Evolutionary conservation across 35 echinoderm and acorn worm species (phyloP).

Genomic region (Stichopus chloronotus): DNA sequence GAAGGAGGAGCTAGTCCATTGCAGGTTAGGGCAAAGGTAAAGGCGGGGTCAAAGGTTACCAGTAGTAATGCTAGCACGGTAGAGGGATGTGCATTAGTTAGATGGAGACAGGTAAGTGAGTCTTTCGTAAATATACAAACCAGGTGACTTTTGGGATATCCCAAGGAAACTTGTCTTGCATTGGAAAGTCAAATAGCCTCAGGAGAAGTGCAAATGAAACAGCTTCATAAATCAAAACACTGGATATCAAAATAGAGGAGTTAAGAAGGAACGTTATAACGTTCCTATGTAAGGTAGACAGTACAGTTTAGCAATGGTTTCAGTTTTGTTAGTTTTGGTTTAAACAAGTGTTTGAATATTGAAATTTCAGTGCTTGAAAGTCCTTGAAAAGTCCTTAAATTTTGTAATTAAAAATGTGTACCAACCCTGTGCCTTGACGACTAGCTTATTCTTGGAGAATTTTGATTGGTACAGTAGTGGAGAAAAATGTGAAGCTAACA

Average conservation of each 20-base stretch:
- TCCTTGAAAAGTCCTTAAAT: not conserved
- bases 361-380: conserved; percentile 9
- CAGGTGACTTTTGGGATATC: too few relatives aligned
- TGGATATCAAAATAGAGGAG: conserved; percentile 15
- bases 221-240: not conserved
- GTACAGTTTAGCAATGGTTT: not conserved
- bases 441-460: too few relatives aligned
- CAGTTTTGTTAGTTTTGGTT: conserved; percentile 2
- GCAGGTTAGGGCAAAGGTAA: too few relatives aligned
- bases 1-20: too few relatives aligned
- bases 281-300: not conserved
- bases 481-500: too few relatives aligned
- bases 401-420: not conserved
- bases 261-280: not conserved
- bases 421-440: not conserved
- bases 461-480: too few relatives aligned
- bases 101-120: too few relatives aligned
- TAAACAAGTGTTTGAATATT: not conserved
- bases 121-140: too few relatives aligned
- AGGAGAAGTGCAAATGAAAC: conserved; percentile 14
- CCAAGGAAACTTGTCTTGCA: conserved; percentile 3
- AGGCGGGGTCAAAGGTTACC: too few relatives aligned
- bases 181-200: conserved; percentile 24
- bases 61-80: too few relatives aligned
- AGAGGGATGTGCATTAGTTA: too few relatives aligned